Evolutionary conservation across 2,888 invertebrate genomes (phyloP).

Genomic region (Alcis repandata): DNA sequence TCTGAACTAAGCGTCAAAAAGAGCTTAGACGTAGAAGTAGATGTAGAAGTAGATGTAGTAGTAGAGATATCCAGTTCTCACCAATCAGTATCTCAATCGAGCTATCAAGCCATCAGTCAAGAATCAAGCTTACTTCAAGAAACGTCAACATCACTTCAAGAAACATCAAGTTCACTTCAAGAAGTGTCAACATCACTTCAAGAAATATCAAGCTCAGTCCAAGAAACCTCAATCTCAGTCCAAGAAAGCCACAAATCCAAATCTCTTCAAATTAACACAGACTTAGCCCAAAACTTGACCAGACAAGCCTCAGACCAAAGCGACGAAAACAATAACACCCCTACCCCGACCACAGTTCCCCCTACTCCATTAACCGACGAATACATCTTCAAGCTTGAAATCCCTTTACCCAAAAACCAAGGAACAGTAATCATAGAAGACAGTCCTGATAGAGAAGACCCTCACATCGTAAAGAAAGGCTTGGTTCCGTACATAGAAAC

Average conservation of each 20-base stretch:
- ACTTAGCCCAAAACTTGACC: slow-evolving; percentile 39
- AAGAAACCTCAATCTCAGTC: not conserved
- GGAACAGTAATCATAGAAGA: slow-evolving; percentile 52
- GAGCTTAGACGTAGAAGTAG: no score
- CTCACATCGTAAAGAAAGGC: slow-evolving; percentile 72
- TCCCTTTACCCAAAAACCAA: slow-evolving; percentile 70
- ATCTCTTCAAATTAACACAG: slow-evolving; percentile 39
- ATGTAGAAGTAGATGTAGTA: no score
- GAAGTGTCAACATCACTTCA: not conserved
- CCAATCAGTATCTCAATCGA: slow-evolving; percentile 46
- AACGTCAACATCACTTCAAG: not conserved
- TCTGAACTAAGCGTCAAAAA: slow-evolving; percentile 42
- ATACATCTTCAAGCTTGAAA: slow-evolving; percentile 73
- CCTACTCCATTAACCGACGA: slow-evolving; percentile 79
- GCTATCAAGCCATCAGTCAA: slow-evolving; percentile 9
- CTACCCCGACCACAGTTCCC: slow-evolving; percentile 67
- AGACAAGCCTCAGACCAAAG: slow-evolving; percentile 46
- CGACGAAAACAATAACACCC: slow-evolving; percentile 59
- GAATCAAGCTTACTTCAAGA: slow-evolving; percentile 8
- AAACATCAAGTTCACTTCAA: not conserved
- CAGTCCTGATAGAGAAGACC: slow-evolving; percentile 66
- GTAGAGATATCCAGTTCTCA: slow-evolving; percentile 31
- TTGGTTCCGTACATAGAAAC: slow-evolving; percentile 74
- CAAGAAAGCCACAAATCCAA: slow-evolving; percentile 2
- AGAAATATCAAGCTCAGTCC: not conserved